Evolutionary conservation across 1,140 invertebrate genomes (phyloP).

Genomic region (Anastrepha ludens): DNA sequence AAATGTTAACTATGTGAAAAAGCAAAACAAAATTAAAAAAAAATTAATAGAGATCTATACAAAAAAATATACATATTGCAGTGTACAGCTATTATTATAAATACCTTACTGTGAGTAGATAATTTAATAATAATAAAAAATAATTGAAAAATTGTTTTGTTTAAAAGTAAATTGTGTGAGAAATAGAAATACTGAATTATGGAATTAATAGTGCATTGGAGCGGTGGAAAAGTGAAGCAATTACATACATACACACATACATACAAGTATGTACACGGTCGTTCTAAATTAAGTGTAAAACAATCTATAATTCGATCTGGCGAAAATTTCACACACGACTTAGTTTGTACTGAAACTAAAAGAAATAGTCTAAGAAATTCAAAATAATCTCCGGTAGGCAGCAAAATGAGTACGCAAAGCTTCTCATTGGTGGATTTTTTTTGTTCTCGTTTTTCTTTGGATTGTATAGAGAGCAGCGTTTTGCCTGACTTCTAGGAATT

Average conservation of each 20-base stretch:
- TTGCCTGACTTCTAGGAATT: no score
- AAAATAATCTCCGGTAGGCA: not conserved
- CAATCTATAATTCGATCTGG: no score
- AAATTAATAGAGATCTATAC: not conserved
- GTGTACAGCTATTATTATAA: not conserved
- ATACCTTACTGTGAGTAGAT: constrained; percentile 2
- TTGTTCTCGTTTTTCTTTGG: no score
- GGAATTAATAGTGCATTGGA: not conserved
- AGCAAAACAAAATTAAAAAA: not conserved
- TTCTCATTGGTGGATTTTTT: no score
- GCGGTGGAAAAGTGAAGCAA: not conserved
- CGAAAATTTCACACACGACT: no score
- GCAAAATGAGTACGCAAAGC: no score
- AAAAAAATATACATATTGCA: not conserved
- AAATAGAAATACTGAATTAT: not conserved
- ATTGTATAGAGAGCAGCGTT: no score
- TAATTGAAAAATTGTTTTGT: not conserved
- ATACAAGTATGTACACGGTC: not conserved
- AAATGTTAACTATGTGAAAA: constrained; percentile 40
- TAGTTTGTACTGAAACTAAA: not conserved
- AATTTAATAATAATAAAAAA: not conserved
- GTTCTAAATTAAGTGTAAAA: no score
- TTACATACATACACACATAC: not conserved
- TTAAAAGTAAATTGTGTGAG: not conserved
- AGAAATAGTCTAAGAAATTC: not conserved